Evolutionary conservation across 2,113 vertebrate species (phyloP).

Genomic region (Hippolais icterina): DNA sequence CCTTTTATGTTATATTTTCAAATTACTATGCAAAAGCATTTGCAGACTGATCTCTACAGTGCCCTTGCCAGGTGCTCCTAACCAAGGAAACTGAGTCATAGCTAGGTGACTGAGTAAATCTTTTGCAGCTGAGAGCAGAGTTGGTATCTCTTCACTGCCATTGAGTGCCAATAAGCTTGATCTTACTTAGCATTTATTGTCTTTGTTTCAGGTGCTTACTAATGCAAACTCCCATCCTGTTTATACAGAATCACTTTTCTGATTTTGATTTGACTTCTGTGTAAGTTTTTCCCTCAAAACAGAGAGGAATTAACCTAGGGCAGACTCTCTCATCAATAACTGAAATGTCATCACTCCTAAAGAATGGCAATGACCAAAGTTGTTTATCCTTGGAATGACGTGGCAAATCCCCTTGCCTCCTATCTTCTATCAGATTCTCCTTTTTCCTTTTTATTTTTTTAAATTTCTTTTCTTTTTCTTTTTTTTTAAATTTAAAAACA

Average conservation of each 20-base stretch:
- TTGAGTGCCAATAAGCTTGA: neutral
- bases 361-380: neutral
- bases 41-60: neutral
- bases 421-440: neutral
- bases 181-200: neutral
- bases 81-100: neutral
- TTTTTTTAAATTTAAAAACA: neutral
- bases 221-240: slow-evolving; percentile 6
- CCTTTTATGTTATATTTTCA: neutral
- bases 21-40: neutral
- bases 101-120: neutral
- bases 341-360: neutral
- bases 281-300: neutral
- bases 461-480: neutral
- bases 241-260: slow-evolving; percentile 31
- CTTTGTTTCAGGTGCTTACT: neutral
- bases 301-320: slow-evolving; percentile 12
- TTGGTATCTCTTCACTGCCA: neutral
- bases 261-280: neutral
- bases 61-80: neutral
- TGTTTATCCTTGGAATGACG: neutral
- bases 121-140: neutral
- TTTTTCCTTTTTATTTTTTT: neutral
- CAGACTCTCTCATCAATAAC: neutral
- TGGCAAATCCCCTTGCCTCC: neutral